Conservation (phyloP, 2,888 invertebrate species). For the Mimumesa dahlbomi region DNA sequence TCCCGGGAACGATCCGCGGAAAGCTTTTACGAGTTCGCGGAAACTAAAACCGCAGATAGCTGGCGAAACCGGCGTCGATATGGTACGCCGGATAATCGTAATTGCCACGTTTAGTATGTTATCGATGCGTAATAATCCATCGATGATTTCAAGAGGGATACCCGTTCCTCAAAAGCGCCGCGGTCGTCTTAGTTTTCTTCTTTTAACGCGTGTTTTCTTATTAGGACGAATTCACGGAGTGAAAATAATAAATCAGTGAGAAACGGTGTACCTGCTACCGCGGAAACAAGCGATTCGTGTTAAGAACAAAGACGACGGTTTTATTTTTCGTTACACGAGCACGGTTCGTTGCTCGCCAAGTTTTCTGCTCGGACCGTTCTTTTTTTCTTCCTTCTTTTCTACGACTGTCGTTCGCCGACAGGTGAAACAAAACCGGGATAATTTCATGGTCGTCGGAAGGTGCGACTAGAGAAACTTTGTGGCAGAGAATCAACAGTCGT, state of each 20-base stretch:
- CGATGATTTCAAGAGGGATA: no score
- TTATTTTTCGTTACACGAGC: constrained; percentile 11
- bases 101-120: background rate
- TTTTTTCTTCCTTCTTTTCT: constrained; percentile 19
- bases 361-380: constrained; percentile 8
- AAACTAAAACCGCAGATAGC: constrained; percentile 25
- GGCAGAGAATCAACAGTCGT: constrained; percentile 46
- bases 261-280: constrained; percentile 9
- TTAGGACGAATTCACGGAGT: no score
- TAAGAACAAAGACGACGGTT: constrained; percentile 34
- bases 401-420: constrained; percentile 7
- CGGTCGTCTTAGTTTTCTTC: no score
- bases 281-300: constrained; percentile 21
- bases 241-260: no score
- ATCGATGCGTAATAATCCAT: no score
- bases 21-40: constrained; percentile 59
- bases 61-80: background rate
- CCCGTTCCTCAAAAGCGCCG: no score
- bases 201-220: no score
- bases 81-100: background rate
- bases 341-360: constrained; percentile 22
- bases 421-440: constrained; percentile 28
- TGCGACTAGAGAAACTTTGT: constrained; percentile 55
- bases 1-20: constrained; percentile 12
- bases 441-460: constrained; percentile 49